Percentiles rank a stretch among this genome's conserved stretches.
Evolutionary conservation across 2,888 invertebrate genomes (phyloP).

Genomic region (Microctonus hyperodae): DNA sequence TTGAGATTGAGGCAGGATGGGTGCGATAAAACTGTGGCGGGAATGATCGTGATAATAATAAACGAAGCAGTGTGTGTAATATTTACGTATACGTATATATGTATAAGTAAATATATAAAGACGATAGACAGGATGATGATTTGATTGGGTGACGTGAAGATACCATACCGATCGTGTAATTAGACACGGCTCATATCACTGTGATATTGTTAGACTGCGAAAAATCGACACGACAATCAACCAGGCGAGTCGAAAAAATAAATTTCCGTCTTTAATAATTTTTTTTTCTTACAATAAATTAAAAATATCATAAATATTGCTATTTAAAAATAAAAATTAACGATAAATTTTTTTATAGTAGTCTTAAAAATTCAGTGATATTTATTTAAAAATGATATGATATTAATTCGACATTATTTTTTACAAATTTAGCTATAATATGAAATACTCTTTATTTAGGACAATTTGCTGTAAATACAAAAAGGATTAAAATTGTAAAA

Average conservation of each 20-base stretch:
- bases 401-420: no score
- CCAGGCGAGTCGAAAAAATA: not conserved
- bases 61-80: slow-evolving; percentile 1
- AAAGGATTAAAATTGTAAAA: not conserved
- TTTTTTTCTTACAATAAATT: no score
- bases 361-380: no score
- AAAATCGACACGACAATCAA: not conserved
- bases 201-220: slow-evolving; percentile 49
- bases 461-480: no score
- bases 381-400: no score
- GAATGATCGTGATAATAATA: slow-evolving; percentile 1
- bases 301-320: no score
- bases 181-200: slow-evolving; percentile 61
- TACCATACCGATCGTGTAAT: slow-evolving; percentile 53
- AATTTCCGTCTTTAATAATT: no score
- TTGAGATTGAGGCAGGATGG: slow-evolving; percentile 35
- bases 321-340: no score
- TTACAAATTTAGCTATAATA: no score
- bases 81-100: not conserved
- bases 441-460: no score
- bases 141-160: slow-evolving; percentile 51
- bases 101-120: no score
- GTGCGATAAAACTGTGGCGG: slow-evolving; percentile 23
- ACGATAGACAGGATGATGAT: slow-evolving; percentile 50
- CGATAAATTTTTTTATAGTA: no score